These are phyloP conservation scores for Scrobipalpa atriplicella DNA, from an alignment of 2,888 invertebrate species.

Conservation along the genomic window DNA sequence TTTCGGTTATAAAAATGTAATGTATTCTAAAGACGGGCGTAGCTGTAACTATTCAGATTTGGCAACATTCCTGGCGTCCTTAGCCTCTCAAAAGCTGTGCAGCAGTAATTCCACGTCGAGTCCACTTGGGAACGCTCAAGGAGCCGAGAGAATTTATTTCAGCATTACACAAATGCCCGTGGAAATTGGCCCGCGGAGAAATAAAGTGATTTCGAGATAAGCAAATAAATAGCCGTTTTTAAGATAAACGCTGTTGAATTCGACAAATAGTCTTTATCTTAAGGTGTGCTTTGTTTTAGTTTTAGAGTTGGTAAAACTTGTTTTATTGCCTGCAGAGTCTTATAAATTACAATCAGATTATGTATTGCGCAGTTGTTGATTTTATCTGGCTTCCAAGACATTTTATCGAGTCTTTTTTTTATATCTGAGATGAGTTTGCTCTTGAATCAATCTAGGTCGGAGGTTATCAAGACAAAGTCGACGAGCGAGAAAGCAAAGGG, in stretches of 20 bases:
- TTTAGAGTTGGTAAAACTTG: too few relatives aligned
- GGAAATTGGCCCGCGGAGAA: slow-evolving; percentile 6
- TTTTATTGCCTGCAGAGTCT: too few relatives aligned
- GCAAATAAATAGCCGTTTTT: background rate
- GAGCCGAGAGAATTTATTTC: slow-evolving; percentile 20
- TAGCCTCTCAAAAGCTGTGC: background rate
- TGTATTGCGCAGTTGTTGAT: too few relatives aligned
- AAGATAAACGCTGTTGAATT: slow-evolving; percentile 11
- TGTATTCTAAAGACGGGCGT: too few relatives aligned
- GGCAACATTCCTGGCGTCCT: slow-evolving; percentile 15
- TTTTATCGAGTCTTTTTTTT: too few relatives aligned
- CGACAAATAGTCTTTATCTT: background rate
- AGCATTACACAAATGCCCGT: slow-evolving; percentile 9
- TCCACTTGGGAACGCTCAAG: slow-evolving; percentile 18
- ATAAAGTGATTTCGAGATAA: slow-evolving; percentile 10
- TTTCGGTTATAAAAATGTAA: too few relatives aligned
- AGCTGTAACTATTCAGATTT: background rate
- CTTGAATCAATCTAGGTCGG: too few relatives aligned
- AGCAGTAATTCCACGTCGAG: slow-evolving; percentile 20
- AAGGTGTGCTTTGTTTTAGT: background rate
- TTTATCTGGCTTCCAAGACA: too few relatives aligned
- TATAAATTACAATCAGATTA: too few relatives aligned
- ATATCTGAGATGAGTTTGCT: too few relatives aligned
- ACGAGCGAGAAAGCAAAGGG: too few relatives aligned
- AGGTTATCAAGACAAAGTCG: too few relatives aligned